Percentiles rank a stretch among this genome's conserved stretches.
phyloP scores from a whole-genome alignment of 2,888 invertebrate genomes.

The Agriotes lineatus region DNA sequence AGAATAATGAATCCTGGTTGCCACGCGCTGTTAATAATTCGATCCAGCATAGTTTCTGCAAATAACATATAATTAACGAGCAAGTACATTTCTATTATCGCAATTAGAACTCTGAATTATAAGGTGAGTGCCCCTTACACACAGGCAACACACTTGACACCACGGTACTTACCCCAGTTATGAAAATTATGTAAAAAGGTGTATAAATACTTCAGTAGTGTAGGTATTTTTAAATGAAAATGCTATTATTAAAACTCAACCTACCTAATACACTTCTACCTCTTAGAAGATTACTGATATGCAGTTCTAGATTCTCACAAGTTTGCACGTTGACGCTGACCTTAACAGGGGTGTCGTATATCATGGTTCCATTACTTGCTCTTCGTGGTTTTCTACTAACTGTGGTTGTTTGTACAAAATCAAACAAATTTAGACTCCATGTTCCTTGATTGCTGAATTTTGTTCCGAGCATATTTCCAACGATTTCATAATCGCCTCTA shows the following conservation, averaged over 20 bases:
- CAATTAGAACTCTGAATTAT: too few relatives aligned
- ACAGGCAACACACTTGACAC: too few relatives aligned
- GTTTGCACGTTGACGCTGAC: conserved; percentile 81
- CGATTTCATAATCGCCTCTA: conserved; percentile 76
- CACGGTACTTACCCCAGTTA: too few relatives aligned
- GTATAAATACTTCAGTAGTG: too few relatives aligned
- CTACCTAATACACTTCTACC: conserved; percentile 76
- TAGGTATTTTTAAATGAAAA: too few relatives aligned
- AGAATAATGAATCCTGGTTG: conserved; percentile 83
- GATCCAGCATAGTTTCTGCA: conserved; percentile 77
- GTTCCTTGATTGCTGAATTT: conserved; percentile 75
- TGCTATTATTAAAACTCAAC: not conserved
- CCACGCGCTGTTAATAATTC: conserved; percentile 85
- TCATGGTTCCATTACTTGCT: conserved; percentile 56
- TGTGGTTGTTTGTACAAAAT: conserved; percentile 76
- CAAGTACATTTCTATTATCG: too few relatives aligned
- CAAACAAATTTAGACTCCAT: conserved; percentile 82
- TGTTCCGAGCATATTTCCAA: conserved; percentile 74
- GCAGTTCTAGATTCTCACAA: conserved; percentile 82
- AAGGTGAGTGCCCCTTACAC: too few relatives aligned
- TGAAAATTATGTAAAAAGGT: too few relatives aligned
- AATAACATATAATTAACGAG: too few relatives aligned
- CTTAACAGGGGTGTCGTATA: conserved; percentile 65
- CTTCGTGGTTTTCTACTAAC: conserved; percentile 70
- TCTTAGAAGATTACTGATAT: conserved; percentile 79